Percentiles rank a stretch among this genome's conserved stretches.
Conservation (phyloP, 2,888 invertebrate genomes). For the Heteropelma amictum region DNA sequence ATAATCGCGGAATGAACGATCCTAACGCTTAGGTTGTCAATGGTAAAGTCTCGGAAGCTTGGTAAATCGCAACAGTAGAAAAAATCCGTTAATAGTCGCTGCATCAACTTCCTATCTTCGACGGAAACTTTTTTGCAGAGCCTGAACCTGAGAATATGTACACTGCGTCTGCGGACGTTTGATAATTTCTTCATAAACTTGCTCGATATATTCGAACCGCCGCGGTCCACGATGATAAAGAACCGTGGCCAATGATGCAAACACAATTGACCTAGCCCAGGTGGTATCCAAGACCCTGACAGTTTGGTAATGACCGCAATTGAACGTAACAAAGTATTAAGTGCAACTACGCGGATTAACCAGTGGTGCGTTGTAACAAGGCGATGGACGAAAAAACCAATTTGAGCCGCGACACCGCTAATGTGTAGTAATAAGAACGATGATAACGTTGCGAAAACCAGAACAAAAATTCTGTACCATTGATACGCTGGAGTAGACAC, state of each 20-base stretch:
- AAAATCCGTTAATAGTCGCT: too few relatives aligned
- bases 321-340: conserved; percentile 30
- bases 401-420: conserved; percentile 42
- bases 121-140: too few relatives aligned
- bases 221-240: neutral
- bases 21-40: too few relatives aligned
- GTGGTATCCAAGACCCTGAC: conserved; percentile 64
- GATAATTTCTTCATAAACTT: neutral
- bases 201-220: neutral
- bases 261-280: conserved; percentile 28
- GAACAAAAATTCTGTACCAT: conserved; percentile 18
- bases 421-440: conserved; percentile 25
- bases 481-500: conserved; percentile 41
- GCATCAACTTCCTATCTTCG: too few relatives aligned
- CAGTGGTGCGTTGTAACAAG: neutral
- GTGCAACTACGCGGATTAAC: conserved; percentile 2
- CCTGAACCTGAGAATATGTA: too few relatives aligned
- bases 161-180: too few relatives aligned
- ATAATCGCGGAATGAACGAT: too few relatives aligned
- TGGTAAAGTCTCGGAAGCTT: too few relatives aligned
- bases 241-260: neutral
- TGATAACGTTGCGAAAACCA: conserved; percentile 6
- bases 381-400: conserved; percentile 36
- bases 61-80: too few relatives aligned
- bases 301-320: conserved; percentile 69